Conservation (phyloP, 2,113 vertebrate genomes). For the Heterotilapia buettikoferi region DNA sequence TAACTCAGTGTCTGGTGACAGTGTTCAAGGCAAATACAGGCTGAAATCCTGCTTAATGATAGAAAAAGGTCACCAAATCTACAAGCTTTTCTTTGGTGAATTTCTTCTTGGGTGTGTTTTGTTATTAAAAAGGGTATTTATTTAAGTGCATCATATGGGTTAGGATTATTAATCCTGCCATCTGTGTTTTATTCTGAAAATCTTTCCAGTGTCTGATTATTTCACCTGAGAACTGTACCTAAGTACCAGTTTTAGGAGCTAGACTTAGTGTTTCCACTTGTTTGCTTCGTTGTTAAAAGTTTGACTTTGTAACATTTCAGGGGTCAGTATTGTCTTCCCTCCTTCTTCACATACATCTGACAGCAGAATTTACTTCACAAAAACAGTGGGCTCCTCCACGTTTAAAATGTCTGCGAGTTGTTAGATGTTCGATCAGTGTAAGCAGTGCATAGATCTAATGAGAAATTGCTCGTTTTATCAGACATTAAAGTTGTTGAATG, state of each 20-base stretch:
- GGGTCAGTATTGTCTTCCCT: neutral
- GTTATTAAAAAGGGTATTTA: neutral
- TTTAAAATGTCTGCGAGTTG: neutral
- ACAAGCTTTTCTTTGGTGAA: neutral
- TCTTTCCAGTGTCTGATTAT: neutral
- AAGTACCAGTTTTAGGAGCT: neutral
- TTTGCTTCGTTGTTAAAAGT: neutral
- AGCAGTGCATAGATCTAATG: neutral
- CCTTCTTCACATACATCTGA: neutral
- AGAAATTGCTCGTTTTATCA: fast-evolving
- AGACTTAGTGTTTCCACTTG: neutral
- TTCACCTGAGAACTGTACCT: neutral
- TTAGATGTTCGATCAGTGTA: neutral
- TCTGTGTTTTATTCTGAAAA: neutral
- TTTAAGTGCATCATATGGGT: neutral
- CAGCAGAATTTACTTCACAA: neutral
- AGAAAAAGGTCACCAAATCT: neutral
- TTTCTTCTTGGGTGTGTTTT: neutral
- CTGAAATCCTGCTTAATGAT: neutral
- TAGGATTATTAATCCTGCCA: neutral
- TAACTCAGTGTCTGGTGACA: neutral
- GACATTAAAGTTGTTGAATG: neutral
- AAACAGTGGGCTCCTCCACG: neutral
- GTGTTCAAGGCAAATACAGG: neutral
- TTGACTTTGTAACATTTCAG: neutral